phyloP scores from a whole-genome alignment of 2,113 vertebrate genomes.

The Pygoscelis antarcticus region DNA sequence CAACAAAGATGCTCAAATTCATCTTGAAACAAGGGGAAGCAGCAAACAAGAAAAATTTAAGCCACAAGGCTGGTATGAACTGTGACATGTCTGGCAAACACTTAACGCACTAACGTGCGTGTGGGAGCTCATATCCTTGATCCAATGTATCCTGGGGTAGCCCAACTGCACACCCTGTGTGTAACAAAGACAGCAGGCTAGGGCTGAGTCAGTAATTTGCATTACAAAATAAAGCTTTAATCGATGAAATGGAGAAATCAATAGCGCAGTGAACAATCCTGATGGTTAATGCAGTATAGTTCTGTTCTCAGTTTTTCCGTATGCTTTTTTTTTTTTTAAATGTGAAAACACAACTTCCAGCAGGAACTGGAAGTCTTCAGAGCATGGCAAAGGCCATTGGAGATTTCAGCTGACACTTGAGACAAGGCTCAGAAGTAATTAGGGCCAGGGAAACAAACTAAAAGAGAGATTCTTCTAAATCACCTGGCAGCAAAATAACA shows the following conservation, averaged over 20 bases:
- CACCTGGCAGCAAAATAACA: neutral
- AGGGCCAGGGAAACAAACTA: neutral
- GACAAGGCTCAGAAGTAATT: neutral
- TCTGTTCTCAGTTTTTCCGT: neutral
- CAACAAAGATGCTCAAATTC: neutral
- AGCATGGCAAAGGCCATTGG: neutral
- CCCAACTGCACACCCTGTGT: neutral
- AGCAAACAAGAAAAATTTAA: neutral
- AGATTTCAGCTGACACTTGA: neutral
- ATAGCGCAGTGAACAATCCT: neutral
- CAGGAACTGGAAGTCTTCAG: neutral
- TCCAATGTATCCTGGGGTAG: neutral
- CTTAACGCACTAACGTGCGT: accelerated
- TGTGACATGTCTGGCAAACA: neutral
- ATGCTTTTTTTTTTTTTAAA: neutral
- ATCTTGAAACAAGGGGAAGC: neutral
- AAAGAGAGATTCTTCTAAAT: neutral
- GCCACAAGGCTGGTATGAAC: neutral
- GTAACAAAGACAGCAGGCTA: neutral
- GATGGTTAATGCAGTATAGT: neutral
- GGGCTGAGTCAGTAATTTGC: neutral
- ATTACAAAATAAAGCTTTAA: neutral
- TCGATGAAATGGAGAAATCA: constrained; percentile 44
- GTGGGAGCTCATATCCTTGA: neutral
- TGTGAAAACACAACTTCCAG: neutral